These are phyloP conservation scores for Nettapus auritus DNA, from an alignment of 2,113 vertebrate species.

Conservation along the genomic window DNA sequence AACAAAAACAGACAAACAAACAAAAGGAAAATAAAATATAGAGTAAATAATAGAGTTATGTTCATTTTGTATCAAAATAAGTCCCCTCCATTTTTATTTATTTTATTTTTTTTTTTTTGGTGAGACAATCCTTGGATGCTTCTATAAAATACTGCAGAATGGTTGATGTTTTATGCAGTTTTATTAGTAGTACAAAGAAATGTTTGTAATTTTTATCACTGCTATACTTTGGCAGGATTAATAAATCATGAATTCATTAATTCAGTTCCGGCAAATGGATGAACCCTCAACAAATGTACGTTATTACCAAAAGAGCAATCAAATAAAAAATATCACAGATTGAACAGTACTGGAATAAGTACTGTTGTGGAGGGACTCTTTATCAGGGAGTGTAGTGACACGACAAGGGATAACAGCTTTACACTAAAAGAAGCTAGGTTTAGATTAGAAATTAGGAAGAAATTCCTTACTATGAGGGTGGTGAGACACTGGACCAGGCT, in stretches of 20 bases:
- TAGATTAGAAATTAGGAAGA: too few species aligned
- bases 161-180: neutral
- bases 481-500: too few species aligned
- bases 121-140: neutral
- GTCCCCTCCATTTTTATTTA: too few species aligned
- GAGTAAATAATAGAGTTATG: neutral
- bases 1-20: too few species aligned
- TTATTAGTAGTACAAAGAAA: neutral
- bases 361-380: too few species aligned
- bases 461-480: too few species aligned
- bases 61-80: neutral
- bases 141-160: neutral
- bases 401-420: too few species aligned
- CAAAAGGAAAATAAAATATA: neutral
- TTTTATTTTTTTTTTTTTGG: too few species aligned
- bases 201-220: neutral
- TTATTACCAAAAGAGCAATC: neutral
- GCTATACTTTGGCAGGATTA: neutral
- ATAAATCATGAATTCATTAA: neutral
- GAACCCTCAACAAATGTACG: neutral
- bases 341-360: neutral
- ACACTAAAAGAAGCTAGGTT: too few species aligned
- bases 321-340: neutral
- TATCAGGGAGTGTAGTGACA: too few species aligned
- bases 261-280: conserved; percentile 3